Conservation (phyloP, 2,797 vertebrate species). For the Acrossocheilus wenchowensis region DNA sequence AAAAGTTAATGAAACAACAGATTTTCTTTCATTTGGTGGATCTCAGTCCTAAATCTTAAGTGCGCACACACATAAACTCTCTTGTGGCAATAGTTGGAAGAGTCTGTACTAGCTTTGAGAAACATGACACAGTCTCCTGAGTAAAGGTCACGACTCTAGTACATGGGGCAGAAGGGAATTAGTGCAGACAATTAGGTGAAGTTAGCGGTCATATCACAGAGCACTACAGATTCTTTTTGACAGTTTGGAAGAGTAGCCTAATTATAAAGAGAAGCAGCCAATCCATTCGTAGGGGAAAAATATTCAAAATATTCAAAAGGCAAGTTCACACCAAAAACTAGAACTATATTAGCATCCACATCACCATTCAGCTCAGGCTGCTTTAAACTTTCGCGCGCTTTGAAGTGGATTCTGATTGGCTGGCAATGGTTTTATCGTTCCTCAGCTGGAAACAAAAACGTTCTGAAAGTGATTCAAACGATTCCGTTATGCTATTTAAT, state of each 20-base stretch:
- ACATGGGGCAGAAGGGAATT: slow-evolving; percentile 50
- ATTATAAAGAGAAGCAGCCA: slow-evolving; percentile 43
- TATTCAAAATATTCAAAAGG: neutral
- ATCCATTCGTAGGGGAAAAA: neutral
- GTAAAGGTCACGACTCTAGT: slow-evolving; percentile 83
- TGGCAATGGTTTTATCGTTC: neutral
- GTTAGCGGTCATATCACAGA: slow-evolving; percentile 71
- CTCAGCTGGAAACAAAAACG: neutral
- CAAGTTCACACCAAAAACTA: neutral
- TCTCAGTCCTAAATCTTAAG: neutral
- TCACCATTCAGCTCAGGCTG: neutral
- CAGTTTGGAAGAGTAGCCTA: slow-evolving; percentile 69
- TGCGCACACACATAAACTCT: slow-evolving; percentile 38
- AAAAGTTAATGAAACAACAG: neutral
- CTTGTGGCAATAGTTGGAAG: slow-evolving; percentile 3
- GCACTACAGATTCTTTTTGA: slow-evolving; percentile 71
- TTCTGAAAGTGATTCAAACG: neutral
- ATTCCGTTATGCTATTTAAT: neutral
- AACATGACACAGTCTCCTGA: slow-evolving; percentile 77
- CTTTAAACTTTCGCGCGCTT: neutral
- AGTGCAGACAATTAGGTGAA: slow-evolving; percentile 80
- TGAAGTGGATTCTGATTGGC: neutral
- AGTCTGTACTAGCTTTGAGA: slow-evolving; percentile 58
- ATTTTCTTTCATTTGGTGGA: neutral
- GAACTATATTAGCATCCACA: neutral